Conservation (phyloP, 2,888 invertebrate species). For the Allacma fusca region DNA sequence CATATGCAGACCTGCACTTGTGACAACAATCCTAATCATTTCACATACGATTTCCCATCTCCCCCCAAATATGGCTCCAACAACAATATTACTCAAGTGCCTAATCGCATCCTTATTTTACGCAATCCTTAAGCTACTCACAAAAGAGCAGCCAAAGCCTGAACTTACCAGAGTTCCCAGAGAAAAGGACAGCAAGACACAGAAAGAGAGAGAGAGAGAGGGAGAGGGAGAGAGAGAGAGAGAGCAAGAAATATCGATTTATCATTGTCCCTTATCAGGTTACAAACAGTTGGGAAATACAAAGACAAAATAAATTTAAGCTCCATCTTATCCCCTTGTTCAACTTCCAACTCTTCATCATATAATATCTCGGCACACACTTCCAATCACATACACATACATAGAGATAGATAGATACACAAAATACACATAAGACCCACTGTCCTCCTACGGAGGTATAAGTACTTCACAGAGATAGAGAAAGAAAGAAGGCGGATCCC, state of each 20-base stretch:
- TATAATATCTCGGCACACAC: background rate
- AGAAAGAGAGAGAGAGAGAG: background rate
- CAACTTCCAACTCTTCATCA: constrained; percentile 6
- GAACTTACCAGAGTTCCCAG: background rate
- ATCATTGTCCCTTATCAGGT: constrained; percentile 21
- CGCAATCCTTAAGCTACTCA: background rate
- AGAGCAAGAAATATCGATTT: constrained; percentile 23
- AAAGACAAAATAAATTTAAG: constrained; percentile 30
- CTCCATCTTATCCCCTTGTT: constrained; percentile 7
- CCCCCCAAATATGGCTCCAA: background rate
- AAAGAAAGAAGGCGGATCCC: too few species aligned
- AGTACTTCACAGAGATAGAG: too few species aligned
- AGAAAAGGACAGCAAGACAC: background rate
- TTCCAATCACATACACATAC: too few species aligned
- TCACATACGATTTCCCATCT: constrained; percentile 9
- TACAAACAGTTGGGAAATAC: constrained; percentile 27
- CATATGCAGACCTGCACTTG: background rate
- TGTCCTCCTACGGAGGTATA: too few species aligned
- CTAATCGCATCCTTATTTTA: constrained; percentile 16
- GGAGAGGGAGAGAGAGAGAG: constrained; percentile 20
- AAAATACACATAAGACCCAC: too few species aligned
- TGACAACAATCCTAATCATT: background rate
- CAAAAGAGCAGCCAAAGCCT: background rate
- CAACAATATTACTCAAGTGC: background rate
- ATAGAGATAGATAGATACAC: too few species aligned